phyloP scores from a whole-genome alignment of 1,140 invertebrate genomes.

The Subanguina moxae region DNA sequence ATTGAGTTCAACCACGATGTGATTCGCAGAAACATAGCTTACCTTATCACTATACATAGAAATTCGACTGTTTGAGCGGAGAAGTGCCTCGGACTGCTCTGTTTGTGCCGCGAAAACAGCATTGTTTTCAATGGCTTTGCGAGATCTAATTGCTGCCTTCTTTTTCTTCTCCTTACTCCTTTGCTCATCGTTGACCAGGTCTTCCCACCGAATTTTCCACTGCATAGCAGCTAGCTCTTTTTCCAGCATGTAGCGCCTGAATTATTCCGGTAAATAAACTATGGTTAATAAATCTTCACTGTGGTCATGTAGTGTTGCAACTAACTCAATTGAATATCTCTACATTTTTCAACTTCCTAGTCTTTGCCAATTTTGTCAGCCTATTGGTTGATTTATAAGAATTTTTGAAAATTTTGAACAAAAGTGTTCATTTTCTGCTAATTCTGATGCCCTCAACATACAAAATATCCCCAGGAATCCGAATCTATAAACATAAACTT shows the following conservation, averaged over 20 bases:
- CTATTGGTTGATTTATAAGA: too few relatives aligned
- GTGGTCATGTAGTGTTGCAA: too few relatives aligned
- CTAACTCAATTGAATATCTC: too few relatives aligned
- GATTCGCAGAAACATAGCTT: background rate
- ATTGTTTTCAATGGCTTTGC: constrained; percentile 16
- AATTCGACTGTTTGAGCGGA: constrained; percentile 59
- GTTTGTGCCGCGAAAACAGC: constrained; percentile 29
- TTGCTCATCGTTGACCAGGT: constrained; percentile 64
- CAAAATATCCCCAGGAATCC: too few relatives aligned
- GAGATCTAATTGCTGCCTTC: constrained; percentile 35
- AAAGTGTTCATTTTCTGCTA: too few relatives aligned
- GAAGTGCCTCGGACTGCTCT: constrained; percentile 52
- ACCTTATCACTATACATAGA: constrained; percentile 61
- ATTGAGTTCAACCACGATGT: too few relatives aligned
- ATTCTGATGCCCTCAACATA: too few relatives aligned
- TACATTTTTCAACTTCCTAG: too few relatives aligned
- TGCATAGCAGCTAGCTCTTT: constrained; percentile 89
- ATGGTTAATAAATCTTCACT: too few relatives aligned
- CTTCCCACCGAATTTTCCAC: constrained; percentile 82
- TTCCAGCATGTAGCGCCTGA: constrained; percentile 82
- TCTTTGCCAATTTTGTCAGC: too few relatives aligned
- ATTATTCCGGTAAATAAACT: constrained; percentile 17
- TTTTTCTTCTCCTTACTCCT: constrained; percentile 47
- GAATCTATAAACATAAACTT: too few relatives aligned
- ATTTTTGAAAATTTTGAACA: too few relatives aligned